Conservation (phyloP, 23 tunicate genomes). For the Trididemnum miniatum region DNA sequence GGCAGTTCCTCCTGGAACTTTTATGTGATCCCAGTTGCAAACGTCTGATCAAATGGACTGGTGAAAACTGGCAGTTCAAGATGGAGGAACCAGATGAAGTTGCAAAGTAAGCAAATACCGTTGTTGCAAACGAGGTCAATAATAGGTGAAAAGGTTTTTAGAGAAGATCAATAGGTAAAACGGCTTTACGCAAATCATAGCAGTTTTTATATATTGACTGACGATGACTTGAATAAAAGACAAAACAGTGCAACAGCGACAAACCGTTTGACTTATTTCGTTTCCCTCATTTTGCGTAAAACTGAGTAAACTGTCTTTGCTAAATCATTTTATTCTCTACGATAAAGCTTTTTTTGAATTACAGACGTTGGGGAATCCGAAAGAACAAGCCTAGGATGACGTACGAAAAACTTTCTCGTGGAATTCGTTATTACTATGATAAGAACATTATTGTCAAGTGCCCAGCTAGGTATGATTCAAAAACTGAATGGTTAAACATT, state of each 20-base stretch:
- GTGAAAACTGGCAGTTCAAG: conserved; percentile 89
- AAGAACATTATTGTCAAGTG: conserved; percentile 90
- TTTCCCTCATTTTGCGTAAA: background rate
- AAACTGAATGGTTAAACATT: too few species aligned
- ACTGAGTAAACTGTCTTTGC: too few species aligned
- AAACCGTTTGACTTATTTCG: too few species aligned
- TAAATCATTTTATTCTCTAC: background rate
- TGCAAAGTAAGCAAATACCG: conserved; percentile 84
- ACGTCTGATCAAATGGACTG: conserved; percentile 85
- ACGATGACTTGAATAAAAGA: background rate
- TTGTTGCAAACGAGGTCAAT: too few species aligned
- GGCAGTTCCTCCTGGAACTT: conserved; percentile 86
- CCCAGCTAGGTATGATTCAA: conserved; percentile 86
- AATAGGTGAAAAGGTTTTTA: too few species aligned
- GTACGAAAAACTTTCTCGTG: conserved; percentile 86
- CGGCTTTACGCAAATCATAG: background rate
- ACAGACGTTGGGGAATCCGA: conserved; percentile 84
- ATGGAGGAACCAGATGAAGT: conserved; percentile 97
- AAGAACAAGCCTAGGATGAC: conserved; percentile 95
- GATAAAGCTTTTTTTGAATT: too few species aligned
- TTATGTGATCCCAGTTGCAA: conserved; percentile 82
- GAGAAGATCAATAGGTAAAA: background rate
- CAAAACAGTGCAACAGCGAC: background rate
- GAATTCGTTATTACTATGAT: conserved; percentile 90
- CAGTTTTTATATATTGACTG: background rate